Base-by-base conservation (phyloP, 2,888 invertebrate species). In the Nysson spinosus region DNA sequence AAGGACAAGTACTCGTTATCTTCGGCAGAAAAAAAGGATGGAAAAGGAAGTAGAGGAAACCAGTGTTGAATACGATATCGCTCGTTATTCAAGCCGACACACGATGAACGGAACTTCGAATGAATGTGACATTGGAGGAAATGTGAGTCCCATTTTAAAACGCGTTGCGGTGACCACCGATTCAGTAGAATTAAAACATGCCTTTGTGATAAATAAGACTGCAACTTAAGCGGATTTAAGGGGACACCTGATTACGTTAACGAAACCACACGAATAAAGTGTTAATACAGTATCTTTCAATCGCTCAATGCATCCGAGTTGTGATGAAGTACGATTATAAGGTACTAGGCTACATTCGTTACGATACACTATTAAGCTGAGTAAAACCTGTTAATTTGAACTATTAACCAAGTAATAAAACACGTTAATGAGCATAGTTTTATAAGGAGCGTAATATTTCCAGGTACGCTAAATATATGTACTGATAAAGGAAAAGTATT, bases 41-140 rank as follows among this genome's bases (percentile, higher is more conserved):
- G 39, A 28, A 37, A 28, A 39, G 39, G 32, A 39, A 49, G 37
- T 7, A 54, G 37, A 44, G 16, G 43, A 44, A 35, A 12, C 28
- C 28, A 26, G 19, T 14, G 7, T 19, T 35, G 19, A 28, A 37
- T 26, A 28, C 26, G 22, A 50, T 26, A 49, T 22, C 22, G 30
- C 17, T 32, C 11, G 30, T 1, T 12, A 24, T 40, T 44, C 43
- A 3, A 6, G 12, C n/a, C 11, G 20, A 11, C 46, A 11, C 14
- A 46, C 42, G 14, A 42, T 46, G n/a, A 30, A 34, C 22, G 49
- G 12, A 7, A 20, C 19, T 30, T n/a, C n/a, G 16, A 30, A 46
- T 11, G 37, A 55, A 39, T 28, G 28, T 22, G 24, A 49, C 26
- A 32, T 32, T 24, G 4, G 11, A 39, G 20, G 50, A 56, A 49